Conservation (phyloP, 2,113 vertebrate species). For the Sander lucioperca region DNA sequence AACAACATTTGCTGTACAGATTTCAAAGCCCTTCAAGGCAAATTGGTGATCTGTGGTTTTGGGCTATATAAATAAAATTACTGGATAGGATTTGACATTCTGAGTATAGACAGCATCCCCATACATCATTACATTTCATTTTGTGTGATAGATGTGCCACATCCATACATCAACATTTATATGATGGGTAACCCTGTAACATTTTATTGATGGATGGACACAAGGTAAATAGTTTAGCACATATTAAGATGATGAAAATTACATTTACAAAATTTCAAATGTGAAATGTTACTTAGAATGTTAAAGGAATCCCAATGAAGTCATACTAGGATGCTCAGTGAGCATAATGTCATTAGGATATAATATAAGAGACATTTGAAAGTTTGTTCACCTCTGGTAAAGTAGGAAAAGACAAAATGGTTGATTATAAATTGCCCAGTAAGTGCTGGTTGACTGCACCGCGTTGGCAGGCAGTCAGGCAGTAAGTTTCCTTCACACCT, state of each 20-base stretch:
- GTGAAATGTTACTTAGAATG: conserved; percentile 26
- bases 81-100: background rate
- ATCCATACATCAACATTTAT: background rate
- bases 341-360: conserved; percentile 21
- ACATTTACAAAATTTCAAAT: conserved; percentile 6
- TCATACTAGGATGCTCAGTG: conserved; percentile 18
- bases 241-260: conserved; percentile 4
- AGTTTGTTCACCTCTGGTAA: conserved; percentile 19
- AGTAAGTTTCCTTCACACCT: conserved; percentile 59
- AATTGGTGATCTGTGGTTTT: background rate
- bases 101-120: background rate
- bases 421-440: conserved; percentile 54
- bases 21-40: background rate
- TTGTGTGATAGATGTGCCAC: background rate
- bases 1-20: too few species aligned
- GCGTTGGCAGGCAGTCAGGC: conserved; percentile 47
- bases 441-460: conserved; percentile 45
- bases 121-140: background rate
- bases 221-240: background rate
- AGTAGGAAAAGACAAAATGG: conserved; percentile 47
- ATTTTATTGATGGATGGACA: background rate
- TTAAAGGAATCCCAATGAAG: conserved; percentile 32
- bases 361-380: conserved; percentile 43
- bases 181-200: background rate
- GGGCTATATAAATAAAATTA: background rate